Percentiles rank a stretch among this genome's conserved stretches.
These are phyloP conservation scores for Delichon dasypus DNA, from an alignment of 2,797 vertebrate species.

Conservation along the genomic window DNA sequence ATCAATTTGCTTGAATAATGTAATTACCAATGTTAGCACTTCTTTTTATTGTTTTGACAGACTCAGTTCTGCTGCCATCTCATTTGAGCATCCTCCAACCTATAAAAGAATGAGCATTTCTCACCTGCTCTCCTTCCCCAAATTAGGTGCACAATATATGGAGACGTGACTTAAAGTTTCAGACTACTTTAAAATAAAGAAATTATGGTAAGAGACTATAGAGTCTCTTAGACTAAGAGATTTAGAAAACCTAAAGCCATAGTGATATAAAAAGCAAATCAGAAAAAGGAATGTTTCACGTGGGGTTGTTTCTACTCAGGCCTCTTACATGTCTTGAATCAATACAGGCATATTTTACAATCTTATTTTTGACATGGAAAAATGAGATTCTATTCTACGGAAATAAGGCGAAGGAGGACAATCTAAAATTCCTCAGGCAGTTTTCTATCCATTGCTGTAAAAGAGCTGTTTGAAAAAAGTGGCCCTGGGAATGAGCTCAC, in stretches of 20 bases:
- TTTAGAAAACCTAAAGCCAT: neutral
- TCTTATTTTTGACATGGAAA: neutral
- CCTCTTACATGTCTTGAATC: neutral
- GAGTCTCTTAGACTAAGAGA: neutral
- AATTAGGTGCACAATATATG: neutral
- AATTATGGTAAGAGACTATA: neutral
- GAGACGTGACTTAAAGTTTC: neutral
- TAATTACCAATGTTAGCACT: conserved; percentile 29
- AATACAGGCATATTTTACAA: neutral
- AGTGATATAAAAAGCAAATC: neutral
- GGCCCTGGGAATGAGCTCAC: neutral
- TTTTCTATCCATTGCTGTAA: neutral
- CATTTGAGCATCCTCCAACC: neutral
- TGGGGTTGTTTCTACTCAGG: neutral
- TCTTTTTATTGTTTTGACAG: conserved; percentile 45
- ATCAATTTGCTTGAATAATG: conserved; percentile 39
- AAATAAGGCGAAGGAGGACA: neutral
- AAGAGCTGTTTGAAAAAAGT: neutral
- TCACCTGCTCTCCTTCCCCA: neutral
- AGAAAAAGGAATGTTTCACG: neutral
- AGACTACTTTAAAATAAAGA: neutral
- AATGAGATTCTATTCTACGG: neutral
- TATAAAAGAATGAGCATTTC: neutral
- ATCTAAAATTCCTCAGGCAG: neutral
- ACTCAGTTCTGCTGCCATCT: neutral